Evolutionary conservation across 2,797 vertebrate species (phyloP).

Genomic region (Urosaurus nigricauda): DNA sequence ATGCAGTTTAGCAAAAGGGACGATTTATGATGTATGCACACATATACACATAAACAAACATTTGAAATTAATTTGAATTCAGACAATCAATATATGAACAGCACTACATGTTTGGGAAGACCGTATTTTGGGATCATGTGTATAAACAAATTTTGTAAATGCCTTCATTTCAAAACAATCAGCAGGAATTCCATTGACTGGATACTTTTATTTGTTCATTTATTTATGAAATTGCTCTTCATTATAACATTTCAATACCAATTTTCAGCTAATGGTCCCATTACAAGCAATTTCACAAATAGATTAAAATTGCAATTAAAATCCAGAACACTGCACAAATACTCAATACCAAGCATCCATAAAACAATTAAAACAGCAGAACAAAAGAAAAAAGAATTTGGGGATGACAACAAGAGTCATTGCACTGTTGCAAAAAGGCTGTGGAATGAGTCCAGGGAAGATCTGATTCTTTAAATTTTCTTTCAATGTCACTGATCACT

Average conservation of each 20-base stretch:
- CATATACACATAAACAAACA: not conserved
- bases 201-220: not conserved
- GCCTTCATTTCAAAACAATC: not conserved
- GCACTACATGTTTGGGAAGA: not conserved
- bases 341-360: not conserved
- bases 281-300: constrained; percentile 6
- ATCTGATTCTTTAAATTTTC: not conserved
- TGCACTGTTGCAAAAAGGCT: not conserved
- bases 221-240: not conserved
- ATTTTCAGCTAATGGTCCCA: not conserved
- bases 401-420: not conserved
- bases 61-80: not conserved
- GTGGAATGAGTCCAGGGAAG: not conserved
- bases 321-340: not conserved
- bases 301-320: not conserved
- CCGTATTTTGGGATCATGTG: not conserved
- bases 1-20: too few species aligned
- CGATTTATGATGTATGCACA: not conserved
- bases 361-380: not conserved
- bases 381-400: not conserved
- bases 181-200: not conserved
- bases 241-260: not conserved
- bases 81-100: not conserved
- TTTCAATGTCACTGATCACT: not conserved
- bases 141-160: not conserved